phyloP scores from a whole-genome alignment of 2,888 invertebrate species.

The Aporophyla nigra region DNA sequence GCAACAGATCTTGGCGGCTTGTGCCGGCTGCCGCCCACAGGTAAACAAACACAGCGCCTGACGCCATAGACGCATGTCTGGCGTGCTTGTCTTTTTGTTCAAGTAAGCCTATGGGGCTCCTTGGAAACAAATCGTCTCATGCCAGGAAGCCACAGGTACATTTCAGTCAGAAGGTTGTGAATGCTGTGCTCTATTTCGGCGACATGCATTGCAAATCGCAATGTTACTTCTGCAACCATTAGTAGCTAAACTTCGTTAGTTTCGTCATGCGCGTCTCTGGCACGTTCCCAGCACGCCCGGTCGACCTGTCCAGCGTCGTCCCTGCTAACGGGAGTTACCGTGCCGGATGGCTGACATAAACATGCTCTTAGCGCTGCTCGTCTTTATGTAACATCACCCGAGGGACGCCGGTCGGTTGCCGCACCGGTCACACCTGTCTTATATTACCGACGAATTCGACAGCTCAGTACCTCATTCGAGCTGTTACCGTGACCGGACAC shows the following conservation, averaged over 20 bases:
- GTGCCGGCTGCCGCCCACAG: constrained; percentile 18
- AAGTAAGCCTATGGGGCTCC: neutral
- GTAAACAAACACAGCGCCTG: neutral
- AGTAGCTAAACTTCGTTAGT: neutral
- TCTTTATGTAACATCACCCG: constrained; percentile 22
- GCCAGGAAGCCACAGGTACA: neutral
- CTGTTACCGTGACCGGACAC: neutral
- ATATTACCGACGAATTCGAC: constrained; percentile 32
- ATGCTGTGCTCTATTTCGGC: neutral
- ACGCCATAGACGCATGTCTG: neutral
- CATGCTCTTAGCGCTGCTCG: constrained; percentile 10
- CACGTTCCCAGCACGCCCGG: neutral
- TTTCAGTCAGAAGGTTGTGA: neutral
- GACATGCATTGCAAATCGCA: neutral
- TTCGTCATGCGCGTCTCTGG: neutral
- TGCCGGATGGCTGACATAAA: constrained; percentile 32
- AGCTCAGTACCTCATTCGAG: constrained; percentile 15
- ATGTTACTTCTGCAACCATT: neutral
- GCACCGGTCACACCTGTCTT: constrained; percentile 13
- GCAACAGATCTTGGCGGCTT: neutral
- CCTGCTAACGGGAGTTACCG: neutral
- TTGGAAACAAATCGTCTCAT: neutral
- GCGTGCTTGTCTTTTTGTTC: neutral
- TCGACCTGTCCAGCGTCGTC: neutral
- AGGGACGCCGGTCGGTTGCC: constrained; percentile 27